These are phyloP conservation scores for Varecia variegata DNA, from an alignment of 2,797 vertebrate genomes.

Conservation along the genomic window DNA sequence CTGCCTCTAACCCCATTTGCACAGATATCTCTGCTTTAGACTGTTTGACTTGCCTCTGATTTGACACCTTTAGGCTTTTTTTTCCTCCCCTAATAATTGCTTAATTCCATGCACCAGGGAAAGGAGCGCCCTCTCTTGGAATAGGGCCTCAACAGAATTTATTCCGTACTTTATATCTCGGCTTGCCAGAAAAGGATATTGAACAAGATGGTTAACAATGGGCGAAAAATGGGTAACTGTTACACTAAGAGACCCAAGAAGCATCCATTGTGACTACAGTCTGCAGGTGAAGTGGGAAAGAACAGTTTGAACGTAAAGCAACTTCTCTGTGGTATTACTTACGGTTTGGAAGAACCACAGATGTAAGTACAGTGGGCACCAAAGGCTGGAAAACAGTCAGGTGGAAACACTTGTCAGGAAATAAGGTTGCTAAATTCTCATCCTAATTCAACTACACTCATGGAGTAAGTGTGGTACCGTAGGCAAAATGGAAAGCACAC, in stretches of 20 bases:
- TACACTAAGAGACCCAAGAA: neutral
- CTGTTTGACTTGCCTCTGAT: neutral
- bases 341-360: neutral
- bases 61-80: neutral
- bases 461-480: neutral
- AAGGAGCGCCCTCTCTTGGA: neutral
- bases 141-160: neutral
- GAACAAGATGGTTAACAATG: neutral
- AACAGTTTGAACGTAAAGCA: neutral
- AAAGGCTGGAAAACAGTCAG: neutral
- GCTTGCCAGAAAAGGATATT: neutral
- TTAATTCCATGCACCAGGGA: neutral
- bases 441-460: neutral
- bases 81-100: neutral
- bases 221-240: too few species aligned
- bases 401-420: neutral
- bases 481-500: neutral
- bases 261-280: neutral
- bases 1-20: neutral
- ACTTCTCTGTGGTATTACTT: neutral
- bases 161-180: neutral
- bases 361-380: neutral
- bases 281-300: neutral
- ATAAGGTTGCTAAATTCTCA: neutral
- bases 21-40: neutral